A percentile compares a stretch with the other conserved stretches of the same genome.
These are phyloP conservation scores for Fundulus diaphanus DNA, from an alignment of 2,797 vertebrate genomes.

Conservation along the genomic window DNA sequence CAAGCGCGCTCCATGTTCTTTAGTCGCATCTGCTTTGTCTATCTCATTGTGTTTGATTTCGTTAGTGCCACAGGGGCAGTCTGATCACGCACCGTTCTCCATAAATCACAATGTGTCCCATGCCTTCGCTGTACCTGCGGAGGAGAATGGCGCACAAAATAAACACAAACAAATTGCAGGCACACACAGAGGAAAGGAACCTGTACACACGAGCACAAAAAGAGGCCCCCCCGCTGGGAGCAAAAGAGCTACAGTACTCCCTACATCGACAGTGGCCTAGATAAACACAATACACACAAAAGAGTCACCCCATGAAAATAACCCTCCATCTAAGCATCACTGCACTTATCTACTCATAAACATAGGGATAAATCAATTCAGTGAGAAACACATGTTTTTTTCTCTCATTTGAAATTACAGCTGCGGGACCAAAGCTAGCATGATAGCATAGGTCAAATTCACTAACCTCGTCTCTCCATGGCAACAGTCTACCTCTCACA, in stretches of 20 bases:
- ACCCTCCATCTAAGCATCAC: conserved; percentile 81
- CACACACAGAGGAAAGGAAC: conserved; percentile 53
- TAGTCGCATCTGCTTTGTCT: conserved; percentile 55
- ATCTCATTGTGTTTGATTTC: conserved; percentile 74
- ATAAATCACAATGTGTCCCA: conserved; percentile 64
- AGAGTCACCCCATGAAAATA: conserved; percentile 80
- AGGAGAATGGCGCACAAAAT: conserved; percentile 53
- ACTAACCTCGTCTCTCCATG: conserved; percentile 81
- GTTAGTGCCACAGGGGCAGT: conserved; percentile 47
- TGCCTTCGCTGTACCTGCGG: conserved; percentile 62
- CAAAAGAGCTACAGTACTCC: conserved; percentile 79
- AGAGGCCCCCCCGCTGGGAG: conserved; percentile 68
- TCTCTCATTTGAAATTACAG: conserved; percentile 81
- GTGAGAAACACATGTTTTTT: conserved; percentile 71
- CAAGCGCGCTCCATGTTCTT: conserved; percentile 40
- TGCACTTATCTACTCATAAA: conserved; percentile 84
- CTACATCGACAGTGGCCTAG: conserved; percentile 82
- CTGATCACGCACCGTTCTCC: conserved; percentile 66
- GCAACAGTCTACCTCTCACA: conserved; percentile 73
- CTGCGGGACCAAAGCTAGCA: conserved; percentile 76
- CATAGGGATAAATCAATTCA: conserved; percentile 83
- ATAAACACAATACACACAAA: conserved; percentile 83
- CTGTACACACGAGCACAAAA: conserved; percentile 69
- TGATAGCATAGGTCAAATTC: conserved; percentile 82
- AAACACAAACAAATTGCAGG: conserved; percentile 54